Evolutionary conservation across 2,797 vertebrate species (phyloP).

Genomic region (Sebastes nivosus): DNA sequence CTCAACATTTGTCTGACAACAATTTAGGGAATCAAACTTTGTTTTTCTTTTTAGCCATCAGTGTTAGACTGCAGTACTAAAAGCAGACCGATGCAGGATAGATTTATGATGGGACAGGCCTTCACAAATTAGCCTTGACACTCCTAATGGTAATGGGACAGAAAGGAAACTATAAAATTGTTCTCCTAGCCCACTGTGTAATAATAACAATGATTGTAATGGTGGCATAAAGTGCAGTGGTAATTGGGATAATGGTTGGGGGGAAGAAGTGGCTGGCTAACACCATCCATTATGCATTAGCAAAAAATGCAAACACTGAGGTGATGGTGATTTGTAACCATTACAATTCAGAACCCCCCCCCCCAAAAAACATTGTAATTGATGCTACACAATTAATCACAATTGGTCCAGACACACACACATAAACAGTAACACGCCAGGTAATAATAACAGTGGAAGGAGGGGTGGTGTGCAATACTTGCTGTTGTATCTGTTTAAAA

Average conservation of each 20-base stretch:
- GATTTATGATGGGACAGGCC: slow-evolving; percentile 12
- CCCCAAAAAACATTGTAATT: not conserved
- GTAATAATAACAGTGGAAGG: not conserved
- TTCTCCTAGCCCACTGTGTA: slow-evolving; percentile 50
- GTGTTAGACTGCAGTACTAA: not conserved
- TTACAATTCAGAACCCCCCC: slow-evolving; percentile 17
- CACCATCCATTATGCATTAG: slow-evolving; percentile 47
- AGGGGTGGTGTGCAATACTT: not conserved
- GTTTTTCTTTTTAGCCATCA: not conserved
- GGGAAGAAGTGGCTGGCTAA: slow-evolving; percentile 20
- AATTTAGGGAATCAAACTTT: not conserved
- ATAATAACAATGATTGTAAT: slow-evolving; percentile 60
- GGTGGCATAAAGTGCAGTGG: slow-evolving; percentile 47
- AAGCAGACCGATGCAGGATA: slow-evolving; percentile 28
- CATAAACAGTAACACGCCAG: not conserved
- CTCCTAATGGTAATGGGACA: slow-evolving; percentile 37
- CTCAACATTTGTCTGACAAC: not conserved
- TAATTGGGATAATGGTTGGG: slow-evolving; percentile 50
- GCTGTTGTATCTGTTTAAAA: not conserved
- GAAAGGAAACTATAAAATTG: slow-evolving; percentile 50
- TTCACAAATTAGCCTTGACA: slow-evolving; percentile 54
- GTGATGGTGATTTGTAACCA: slow-evolving; percentile 8
- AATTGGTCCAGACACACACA: not conserved
- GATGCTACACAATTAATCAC: not conserved
- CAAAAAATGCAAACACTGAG: slow-evolving; percentile 30